A percentile compares a stretch with the other conserved stretches of the same genome.
Evolutionary conservation across 2,888 invertebrate genomes (phyloP).

Genomic region (Protophormia terraenovae): DNA sequence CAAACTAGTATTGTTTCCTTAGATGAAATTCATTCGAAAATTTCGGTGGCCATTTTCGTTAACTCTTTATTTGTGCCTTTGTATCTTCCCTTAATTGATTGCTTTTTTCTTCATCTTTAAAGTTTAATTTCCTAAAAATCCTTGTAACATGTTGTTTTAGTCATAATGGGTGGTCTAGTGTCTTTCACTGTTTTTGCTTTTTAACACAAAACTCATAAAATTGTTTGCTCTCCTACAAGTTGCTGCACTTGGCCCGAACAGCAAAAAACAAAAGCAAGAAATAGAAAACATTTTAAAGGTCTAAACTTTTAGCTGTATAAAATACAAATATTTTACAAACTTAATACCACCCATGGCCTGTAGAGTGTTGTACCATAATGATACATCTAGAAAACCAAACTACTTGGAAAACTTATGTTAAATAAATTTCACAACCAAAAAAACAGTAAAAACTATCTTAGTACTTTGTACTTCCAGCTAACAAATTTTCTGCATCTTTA

Average conservation of each 20-base stretch:
- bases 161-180: conserved; percentile 30
- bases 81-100: not conserved
- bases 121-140: conserved; percentile 1
- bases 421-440: conserved; percentile 49
- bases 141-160: conserved; percentile 24
- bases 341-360: conserved; percentile 59
- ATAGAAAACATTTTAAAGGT: conserved; percentile 55
- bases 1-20: too few relatives aligned
- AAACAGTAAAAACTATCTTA: conserved; percentile 38
- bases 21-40: not conserved
- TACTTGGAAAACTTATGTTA: conserved; percentile 64
- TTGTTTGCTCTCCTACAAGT: conserved; percentile 38
- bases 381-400: conserved; percentile 53
- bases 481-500: conserved; percentile 64
- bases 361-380: conserved; percentile 43
- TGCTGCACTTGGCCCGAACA: not conserved
- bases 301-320: conserved; percentile 53
- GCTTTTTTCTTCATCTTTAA: not conserved
- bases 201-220: conserved; percentile 58
- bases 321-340: conserved; percentile 42
- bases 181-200: not conserved
- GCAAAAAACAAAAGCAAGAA: not conserved
- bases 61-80: not conserved
- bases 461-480: not conserved
- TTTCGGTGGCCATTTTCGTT: not conserved